Base-by-base conservation (phyloP, 2,888 invertebrate species). In the Odontocolon sp. region DNA sequence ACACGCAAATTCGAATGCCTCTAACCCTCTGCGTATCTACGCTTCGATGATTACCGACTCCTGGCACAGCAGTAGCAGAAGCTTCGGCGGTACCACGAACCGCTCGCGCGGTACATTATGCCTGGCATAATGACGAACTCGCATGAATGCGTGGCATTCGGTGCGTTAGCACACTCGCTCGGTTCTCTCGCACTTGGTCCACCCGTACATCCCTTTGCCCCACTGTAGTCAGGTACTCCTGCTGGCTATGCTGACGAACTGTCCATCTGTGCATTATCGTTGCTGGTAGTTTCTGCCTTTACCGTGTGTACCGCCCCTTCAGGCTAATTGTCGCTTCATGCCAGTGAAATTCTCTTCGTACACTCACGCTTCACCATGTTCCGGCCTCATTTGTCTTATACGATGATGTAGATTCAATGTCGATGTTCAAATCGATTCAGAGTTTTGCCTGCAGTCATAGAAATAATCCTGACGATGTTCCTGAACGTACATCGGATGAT, bases 121-220 rank as follows among this genome's bases (percentile, higher is more conserved):
- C 83, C 82, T 70, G 79, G 83, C 85, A 84, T 86, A 86, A 86
- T 85, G 84, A 87, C 83, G 79, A 81, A 77, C 75, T 81, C 82
- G 80, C 84, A 83, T 82, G 86, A 86, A 87, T 87, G 84, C 85
- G 74, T 76, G 68, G 79, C 78, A 84, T 85, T 85, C 82, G 86
- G 83, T 80, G 76, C 82, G 83, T 82, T 83, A 78, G 82, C 81
- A 78, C 76, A 66, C 77, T 70, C 76, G 57, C 23, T 57, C 50
- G 8, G 11, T 11, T 6, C 14, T 18, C 42, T 18, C 42, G 5
- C 16, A 4, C 16, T 18, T 18, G 3, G 0, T 8, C 4, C 38
- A n/a, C 36, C 16, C 31, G 54, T 21, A 21, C 45, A 31, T 21
- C 45, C 31, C 57, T 64, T 75, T 69, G 23, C 59, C 42, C 56